A percentile compares a stretch with the other conserved stretches of the same genome.
phyloP scores from a whole-genome alignment of 2,113 vertebrate genomes.

The Columba livia region DNA sequence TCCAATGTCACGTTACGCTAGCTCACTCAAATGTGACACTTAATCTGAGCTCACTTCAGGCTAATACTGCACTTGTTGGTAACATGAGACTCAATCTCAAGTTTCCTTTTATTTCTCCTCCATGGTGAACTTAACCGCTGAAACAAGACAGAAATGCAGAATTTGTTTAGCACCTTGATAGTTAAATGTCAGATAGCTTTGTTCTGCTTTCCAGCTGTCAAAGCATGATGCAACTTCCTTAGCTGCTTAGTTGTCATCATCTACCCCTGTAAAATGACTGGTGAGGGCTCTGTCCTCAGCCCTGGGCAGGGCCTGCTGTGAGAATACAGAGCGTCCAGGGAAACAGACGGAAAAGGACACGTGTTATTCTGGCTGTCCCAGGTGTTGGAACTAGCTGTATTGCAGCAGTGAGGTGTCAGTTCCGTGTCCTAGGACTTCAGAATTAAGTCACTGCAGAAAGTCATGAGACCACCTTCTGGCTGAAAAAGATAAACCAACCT shows the following conservation, averaged over 20 bases:
- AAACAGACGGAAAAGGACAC: accelerated
- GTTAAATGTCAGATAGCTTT: not conserved
- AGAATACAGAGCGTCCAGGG: not conserved
- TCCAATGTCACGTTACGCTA: not conserved
- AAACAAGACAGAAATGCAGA: not conserved
- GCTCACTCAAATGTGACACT: not conserved
- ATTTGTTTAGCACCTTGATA: not conserved
- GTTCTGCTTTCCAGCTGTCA: not conserved
- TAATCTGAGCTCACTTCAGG: not conserved
- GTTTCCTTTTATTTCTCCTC: not conserved
- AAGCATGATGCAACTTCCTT: not conserved
- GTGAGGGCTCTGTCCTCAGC: not conserved
- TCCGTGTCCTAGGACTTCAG: not conserved
- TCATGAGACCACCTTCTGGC: not conserved
- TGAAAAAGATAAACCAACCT: not conserved
- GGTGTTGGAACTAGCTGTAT: not conserved
- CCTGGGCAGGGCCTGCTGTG: not conserved
- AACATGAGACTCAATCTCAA: not conserved
- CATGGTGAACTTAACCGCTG: not conserved
- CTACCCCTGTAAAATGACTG: not conserved
- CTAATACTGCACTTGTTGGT: not conserved
- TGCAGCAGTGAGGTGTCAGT: not conserved
- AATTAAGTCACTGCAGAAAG: not conserved
- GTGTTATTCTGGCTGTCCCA: not conserved
- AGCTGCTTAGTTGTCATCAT: not conserved